A percentile compares a stretch with the other conserved stretches of the same genome.
Conservation (phyloP, 35 echinoderm and acorn worm species). For the Amphiura filiformis region DNA sequence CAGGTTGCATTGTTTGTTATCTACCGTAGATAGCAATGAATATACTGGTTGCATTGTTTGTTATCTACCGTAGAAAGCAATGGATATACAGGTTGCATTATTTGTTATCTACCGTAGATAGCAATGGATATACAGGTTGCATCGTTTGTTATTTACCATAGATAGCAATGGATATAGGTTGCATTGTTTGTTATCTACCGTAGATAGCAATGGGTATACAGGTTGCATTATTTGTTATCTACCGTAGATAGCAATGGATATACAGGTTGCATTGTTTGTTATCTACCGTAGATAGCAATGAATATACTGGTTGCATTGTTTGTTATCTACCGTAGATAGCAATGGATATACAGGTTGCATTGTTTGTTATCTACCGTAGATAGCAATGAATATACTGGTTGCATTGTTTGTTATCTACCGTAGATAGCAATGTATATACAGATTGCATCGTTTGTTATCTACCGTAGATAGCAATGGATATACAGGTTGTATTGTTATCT, state of each 20-base stretch:
- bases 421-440: not conserved
- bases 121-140: not conserved
- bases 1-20: too few relatives aligned
- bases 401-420: not conserved
- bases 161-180: not conserved
- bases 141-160: not conserved
- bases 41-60: not conserved
- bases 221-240: too few relatives aligned
- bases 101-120: too few relatives aligned
- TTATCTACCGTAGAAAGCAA: not conserved
- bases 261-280: not conserved
- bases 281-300: not conserved
- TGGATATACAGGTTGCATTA: too few relatives aligned
- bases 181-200: not conserved
- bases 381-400: too few relatives aligned
- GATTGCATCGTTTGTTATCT: not conserved
- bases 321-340: not conserved
- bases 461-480: not conserved
- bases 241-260: not conserved
- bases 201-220: not conserved
- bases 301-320: too few relatives aligned
- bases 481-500: not conserved
- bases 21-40: too few relatives aligned
- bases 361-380: too few relatives aligned
- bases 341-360: not conserved